phyloP scores from a whole-genome alignment of 2,113 vertebrate species.

The Muscicapa adusta region DNA sequence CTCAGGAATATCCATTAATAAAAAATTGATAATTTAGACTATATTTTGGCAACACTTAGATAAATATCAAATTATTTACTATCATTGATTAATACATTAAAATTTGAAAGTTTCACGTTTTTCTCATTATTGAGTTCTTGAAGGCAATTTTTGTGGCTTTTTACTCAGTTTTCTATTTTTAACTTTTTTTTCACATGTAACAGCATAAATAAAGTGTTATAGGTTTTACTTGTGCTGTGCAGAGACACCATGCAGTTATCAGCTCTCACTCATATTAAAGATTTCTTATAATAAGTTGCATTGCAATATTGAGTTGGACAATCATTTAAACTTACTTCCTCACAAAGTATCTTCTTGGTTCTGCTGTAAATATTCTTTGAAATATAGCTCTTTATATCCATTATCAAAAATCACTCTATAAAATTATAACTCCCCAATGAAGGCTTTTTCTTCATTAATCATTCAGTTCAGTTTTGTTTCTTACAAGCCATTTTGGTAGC shows the following conservation, averaged over 20 bases:
- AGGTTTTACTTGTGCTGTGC: not conserved
- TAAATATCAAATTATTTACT: not conserved
- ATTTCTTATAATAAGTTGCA: not conserved
- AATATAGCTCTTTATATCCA: not conserved
- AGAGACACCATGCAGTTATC: not conserved
- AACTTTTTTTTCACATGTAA: not conserved
- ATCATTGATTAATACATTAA: not conserved
- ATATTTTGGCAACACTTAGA: not conserved
- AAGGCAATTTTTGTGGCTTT: not conserved
- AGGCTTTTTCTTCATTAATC: not conserved
- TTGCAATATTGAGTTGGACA: not conserved
- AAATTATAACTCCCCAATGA: not conserved
- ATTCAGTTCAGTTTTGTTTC: not conserved
- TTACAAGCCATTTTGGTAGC: not conserved
- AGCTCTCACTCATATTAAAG: not conserved
- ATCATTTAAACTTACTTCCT: not conserved
- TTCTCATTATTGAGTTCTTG: not conserved
- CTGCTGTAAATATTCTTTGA: not conserved
- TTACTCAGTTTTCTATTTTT: not conserved
- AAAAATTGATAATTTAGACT: not conserved
- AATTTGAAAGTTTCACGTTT: not conserved
- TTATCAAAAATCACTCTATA: not conserved
- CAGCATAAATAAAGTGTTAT: not conserved
- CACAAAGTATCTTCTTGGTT: not conserved
- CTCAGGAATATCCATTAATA: not conserved